phyloP scores from a whole-genome alignment of 2,888 invertebrate genomes.

The Tipula vernalis region DNA sequence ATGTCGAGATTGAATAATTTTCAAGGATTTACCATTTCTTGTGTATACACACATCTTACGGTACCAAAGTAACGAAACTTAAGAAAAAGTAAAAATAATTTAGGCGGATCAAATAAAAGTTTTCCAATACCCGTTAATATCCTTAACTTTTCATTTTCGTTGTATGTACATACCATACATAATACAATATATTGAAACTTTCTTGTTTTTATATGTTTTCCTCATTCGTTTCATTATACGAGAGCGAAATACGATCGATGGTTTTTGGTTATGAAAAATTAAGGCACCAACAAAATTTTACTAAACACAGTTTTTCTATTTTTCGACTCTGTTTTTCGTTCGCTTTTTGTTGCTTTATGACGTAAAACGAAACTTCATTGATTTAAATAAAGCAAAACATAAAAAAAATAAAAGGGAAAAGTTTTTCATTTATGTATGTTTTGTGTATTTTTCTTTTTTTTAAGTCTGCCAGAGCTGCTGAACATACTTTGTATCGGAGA shows the following conservation, averaged over 20 bases:
- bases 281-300: background rate
- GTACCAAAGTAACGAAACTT: background rate
- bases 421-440: background rate
- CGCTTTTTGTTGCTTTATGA: background rate
- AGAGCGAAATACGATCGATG: background rate
- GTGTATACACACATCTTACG: background rate
- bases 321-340: background rate
- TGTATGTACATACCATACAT: background rate
- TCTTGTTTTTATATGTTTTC: background rate
- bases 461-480: background rate
- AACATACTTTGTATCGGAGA: background rate
- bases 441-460: background rate
- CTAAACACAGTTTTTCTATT: background rate
- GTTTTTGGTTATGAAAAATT: background rate
- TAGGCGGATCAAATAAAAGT: background rate
- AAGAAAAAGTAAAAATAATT: background rate
- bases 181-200: background rate
- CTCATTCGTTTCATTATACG: background rate
- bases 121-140: background rate
- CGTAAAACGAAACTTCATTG: background rate
- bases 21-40: background rate
- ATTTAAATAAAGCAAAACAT: background rate
- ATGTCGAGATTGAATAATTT: background rate
- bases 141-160: background rate
- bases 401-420: background rate